Evolutionary conservation across 2,113 vertebrate species (phyloP).

Genomic region (Xiphophorus maculatus): DNA sequence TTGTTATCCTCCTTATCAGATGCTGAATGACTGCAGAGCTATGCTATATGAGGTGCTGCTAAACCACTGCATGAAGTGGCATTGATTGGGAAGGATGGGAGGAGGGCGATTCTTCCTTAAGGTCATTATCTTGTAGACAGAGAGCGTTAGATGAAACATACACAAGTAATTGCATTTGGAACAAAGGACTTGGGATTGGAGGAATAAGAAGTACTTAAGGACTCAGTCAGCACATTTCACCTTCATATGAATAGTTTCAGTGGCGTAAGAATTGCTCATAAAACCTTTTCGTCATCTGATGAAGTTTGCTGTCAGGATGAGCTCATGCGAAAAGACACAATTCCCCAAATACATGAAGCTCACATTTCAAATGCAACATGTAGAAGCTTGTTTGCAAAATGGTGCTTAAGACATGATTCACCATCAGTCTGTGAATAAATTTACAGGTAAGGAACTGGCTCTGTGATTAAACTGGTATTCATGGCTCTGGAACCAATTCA

Average conservation of each 20-base stretch:
- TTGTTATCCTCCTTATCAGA: constrained; percentile 47
- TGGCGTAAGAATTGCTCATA: constrained; percentile 43
- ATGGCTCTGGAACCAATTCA: background rate
- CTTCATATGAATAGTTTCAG: constrained; percentile 47
- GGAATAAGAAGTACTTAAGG: constrained; percentile 38
- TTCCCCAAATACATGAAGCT: background rate
- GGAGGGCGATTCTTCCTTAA: constrained; percentile 55
- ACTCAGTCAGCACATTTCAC: constrained; percentile 51
- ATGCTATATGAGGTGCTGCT: constrained; percentile 67
- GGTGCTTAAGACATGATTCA: background rate
- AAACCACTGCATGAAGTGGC: constrained; percentile 55
- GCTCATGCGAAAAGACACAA: background rate
- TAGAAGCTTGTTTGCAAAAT: no score
- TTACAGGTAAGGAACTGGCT: background rate
- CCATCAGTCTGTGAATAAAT: background rate
- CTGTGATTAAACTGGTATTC: background rate
- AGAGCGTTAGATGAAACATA: constrained; percentile 61
- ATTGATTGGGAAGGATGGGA: constrained; percentile 65
- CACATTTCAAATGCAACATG: background rate
- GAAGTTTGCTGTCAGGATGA: background rate
- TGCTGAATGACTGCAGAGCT: constrained; percentile 55
- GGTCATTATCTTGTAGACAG: constrained; percentile 67
- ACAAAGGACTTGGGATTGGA: constrained; percentile 60
- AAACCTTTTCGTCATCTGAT: constrained; percentile 16
- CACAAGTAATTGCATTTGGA: constrained; percentile 70